phyloP scores from a whole-genome alignment of 2,113 vertebrate genomes.

The Cololabis saira region DNA sequence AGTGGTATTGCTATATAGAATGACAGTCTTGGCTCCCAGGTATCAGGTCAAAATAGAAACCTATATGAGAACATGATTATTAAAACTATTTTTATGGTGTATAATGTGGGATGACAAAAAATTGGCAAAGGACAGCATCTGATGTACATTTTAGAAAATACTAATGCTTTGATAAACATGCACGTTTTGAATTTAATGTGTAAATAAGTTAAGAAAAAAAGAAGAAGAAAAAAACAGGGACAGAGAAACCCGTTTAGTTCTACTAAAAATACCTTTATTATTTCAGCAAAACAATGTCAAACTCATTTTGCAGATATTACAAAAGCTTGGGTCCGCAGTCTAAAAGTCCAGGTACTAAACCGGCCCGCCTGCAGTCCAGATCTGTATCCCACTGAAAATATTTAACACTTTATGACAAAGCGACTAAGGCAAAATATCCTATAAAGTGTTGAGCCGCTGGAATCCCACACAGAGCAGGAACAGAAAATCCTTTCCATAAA shows the following conservation, averaged over 20 bases:
- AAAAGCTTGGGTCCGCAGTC: background rate
- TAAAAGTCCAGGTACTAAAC: conserved; percentile 2
- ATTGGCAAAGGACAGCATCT: too few species aligned
- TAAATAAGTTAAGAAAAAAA: background rate
- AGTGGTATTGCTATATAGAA: too few species aligned
- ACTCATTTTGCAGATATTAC: background rate
- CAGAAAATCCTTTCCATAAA: too few species aligned
- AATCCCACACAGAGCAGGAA: too few species aligned
- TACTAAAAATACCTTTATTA: background rate
- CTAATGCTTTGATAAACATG: background rate
- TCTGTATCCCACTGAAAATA: background rate
- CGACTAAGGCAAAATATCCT: background rate
- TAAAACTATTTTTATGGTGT: too few species aligned
- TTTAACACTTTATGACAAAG: background rate
- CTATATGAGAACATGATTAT: too few species aligned
- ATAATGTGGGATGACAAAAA: too few species aligned
- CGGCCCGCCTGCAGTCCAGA: background rate
- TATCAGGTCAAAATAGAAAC: too few species aligned
- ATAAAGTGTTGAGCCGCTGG: too few species aligned
- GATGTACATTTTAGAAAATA: too few species aligned
- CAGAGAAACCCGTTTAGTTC: too few species aligned
- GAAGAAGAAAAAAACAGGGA: background rate
- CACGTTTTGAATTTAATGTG: background rate
- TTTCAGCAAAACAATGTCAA: background rate
- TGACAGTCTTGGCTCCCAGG: too few species aligned